phyloP scores from a whole-genome alignment of 1,140 invertebrate species.

The Musca vetustissima region DNA sequence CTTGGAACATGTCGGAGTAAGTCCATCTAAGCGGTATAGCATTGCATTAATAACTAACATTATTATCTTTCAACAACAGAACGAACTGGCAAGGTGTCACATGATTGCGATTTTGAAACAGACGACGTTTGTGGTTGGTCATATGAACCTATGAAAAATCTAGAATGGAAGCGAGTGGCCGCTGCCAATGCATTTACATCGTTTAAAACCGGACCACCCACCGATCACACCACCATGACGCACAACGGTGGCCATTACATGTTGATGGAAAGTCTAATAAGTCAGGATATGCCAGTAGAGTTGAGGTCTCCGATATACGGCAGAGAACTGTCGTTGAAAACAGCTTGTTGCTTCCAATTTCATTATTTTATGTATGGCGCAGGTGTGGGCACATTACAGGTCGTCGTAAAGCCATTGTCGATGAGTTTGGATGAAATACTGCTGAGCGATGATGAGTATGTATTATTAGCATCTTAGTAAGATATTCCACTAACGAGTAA shows the following conservation, averaged over 20 bases:
- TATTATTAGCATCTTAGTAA: neutral
- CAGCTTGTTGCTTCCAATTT: constrained; percentile 48
- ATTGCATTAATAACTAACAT: neutral
- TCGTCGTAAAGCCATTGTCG: constrained; percentile 40
- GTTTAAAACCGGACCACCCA: constrained; percentile 41
- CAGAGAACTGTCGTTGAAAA: constrained; percentile 37
- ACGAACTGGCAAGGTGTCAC: constrained; percentile 22
- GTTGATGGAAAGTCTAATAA: constrained; percentile 39
- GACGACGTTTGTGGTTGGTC: constrained; percentile 47
- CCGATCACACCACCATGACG: constrained; percentile 45
- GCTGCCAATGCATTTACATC: constrained; percentile 31
- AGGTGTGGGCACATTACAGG: constrained; percentile 41
- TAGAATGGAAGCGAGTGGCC: constrained; percentile 39
- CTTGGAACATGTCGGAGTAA: constrained; percentile 40
- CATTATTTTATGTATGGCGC: constrained; percentile 50
- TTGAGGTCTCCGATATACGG: constrained; percentile 45
- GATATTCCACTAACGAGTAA: no score
- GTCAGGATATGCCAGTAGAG: constrained; percentile 26
- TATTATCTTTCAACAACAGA: neutral
- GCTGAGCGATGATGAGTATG: constrained; percentile 2
- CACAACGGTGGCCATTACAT: constrained; percentile 45
- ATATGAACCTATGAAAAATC: constrained; percentile 4
- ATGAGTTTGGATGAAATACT: constrained; percentile 32
- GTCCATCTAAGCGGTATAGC: neutral
- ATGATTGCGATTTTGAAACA: constrained; percentile 48